Percentiles rank a stretch among this genome's conserved stretches.
Evolutionary conservation across 2,797 vertebrate genomes (phyloP).

Genomic region (Sciaenops ocellatus): DNA sequence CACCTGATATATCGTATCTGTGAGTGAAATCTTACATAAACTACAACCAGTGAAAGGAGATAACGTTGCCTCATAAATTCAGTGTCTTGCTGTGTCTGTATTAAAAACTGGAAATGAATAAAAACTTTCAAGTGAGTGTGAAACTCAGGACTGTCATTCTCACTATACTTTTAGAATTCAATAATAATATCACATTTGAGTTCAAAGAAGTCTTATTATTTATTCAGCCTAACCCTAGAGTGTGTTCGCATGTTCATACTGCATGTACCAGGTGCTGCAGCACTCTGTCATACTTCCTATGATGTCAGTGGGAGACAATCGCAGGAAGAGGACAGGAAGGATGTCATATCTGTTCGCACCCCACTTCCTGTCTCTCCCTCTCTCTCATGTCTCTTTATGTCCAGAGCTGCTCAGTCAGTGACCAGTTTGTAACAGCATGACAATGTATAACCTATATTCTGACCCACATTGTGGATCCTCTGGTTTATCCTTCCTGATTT

Average conservation of each 20-base stretch:
- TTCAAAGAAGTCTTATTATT: conserved; percentile 18
- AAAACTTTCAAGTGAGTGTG: background rate
- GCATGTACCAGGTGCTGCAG: conserved; percentile 64
- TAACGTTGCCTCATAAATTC: background rate
- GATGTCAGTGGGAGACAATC: conserved; percentile 84
- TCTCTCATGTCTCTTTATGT: conserved; percentile 72
- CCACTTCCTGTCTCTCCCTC: conserved; percentile 74
- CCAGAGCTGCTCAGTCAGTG: conserved; percentile 45
- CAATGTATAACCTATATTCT: conserved; percentile 49
- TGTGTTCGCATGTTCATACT: conserved; percentile 16
- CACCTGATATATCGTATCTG: background rate
- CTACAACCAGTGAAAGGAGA: background rate
- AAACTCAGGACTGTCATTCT: too few relatives aligned
- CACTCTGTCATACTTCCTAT: conserved; percentile 65
- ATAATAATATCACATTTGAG: background rate
- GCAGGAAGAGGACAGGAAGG: conserved; percentile 86
- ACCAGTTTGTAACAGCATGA: conserved; percentile 53
- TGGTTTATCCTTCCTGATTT: conserved; percentile 54
- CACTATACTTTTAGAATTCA: background rate
- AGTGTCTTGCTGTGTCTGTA: background rate
- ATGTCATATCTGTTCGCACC: conserved; percentile 80
- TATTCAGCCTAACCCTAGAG: conserved; percentile 7
- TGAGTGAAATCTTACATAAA: background rate
- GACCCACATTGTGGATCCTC: conserved; percentile 26
- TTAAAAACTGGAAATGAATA: background rate